phyloP scores from a whole-genome alignment of 2,797 vertebrate genomes.

The Gadopsis bispinosus region DNA sequence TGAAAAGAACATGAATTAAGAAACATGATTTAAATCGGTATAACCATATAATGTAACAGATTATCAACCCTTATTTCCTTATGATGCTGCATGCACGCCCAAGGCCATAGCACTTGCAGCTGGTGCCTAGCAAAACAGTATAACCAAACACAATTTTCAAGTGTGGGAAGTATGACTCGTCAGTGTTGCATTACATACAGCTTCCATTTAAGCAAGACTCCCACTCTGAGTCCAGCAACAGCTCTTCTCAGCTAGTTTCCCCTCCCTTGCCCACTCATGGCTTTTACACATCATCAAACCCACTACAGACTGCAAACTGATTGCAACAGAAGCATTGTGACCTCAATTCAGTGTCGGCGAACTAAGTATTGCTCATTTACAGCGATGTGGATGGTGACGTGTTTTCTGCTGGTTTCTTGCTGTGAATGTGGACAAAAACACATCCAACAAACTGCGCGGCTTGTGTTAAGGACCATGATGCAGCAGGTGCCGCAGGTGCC shows the following conservation, averaged over 20 bases:
- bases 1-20: neutral
- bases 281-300: constrained; percentile 9
- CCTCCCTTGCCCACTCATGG: neutral
- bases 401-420: constrained; percentile 1
- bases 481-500: neutral
- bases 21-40: constrained; percentile 15
- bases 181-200: neutral
- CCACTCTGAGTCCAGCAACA: constrained; percentile 1
- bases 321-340: neutral
- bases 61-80: neutral
- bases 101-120: neutral
- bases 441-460: neutral
- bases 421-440: neutral
- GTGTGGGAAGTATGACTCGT: neutral
- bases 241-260: neutral
- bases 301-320: neutral
- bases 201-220: constrained; percentile 31
- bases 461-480: neutral
- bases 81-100: neutral
- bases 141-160: neutral
- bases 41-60: constrained; percentile 11
- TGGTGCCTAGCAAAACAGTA: neutral
- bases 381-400: neutral
- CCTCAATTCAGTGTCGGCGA: neutral
- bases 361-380: neutral